Evolutionary conservation across 2,113 vertebrate genomes (phyloP).

Genomic region (Lepus timidus): DNA sequence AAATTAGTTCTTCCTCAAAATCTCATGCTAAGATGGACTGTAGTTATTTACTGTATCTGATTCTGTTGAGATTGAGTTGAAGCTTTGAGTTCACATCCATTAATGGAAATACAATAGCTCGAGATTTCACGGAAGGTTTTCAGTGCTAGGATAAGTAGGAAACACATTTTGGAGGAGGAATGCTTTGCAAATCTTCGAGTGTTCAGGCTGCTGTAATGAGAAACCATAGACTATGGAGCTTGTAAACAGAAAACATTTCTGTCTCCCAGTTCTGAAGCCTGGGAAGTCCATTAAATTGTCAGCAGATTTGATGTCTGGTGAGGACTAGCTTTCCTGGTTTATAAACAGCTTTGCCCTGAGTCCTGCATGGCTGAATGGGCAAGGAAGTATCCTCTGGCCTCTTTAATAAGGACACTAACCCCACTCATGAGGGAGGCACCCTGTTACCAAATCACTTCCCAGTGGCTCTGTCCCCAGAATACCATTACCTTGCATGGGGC

Average conservation of each 20-base stretch:
- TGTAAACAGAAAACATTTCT: background rate
- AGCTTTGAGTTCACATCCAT: conserved; percentile 27
- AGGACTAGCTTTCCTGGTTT: background rate
- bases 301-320: background rate
- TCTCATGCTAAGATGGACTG: conserved; percentile 24
- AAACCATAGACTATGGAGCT: background rate
- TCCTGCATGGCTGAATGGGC: background rate
- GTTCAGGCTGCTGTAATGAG: background rate
- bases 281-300: background rate
- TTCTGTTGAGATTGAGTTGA: conserved; percentile 44
- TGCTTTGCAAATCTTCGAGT: background rate
- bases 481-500: background rate
- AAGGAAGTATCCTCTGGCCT: background rate
- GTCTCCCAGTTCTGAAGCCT: background rate
- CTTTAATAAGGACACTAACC: background rate
- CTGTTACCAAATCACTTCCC: no score
- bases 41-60: conserved; percentile 51
- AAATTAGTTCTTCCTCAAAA: conserved; percentile 48
- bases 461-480: background rate
- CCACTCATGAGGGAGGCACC: background rate
- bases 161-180: conserved; percentile 28
- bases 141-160: background rate
- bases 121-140: background rate
- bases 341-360: background rate
- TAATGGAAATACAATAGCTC: conserved; percentile 42